Percentiles rank a stretch among this genome's conserved stretches.
phyloP scores from a whole-genome alignment of 2,888 invertebrate species.

The Athrips mouffetella region DNA sequence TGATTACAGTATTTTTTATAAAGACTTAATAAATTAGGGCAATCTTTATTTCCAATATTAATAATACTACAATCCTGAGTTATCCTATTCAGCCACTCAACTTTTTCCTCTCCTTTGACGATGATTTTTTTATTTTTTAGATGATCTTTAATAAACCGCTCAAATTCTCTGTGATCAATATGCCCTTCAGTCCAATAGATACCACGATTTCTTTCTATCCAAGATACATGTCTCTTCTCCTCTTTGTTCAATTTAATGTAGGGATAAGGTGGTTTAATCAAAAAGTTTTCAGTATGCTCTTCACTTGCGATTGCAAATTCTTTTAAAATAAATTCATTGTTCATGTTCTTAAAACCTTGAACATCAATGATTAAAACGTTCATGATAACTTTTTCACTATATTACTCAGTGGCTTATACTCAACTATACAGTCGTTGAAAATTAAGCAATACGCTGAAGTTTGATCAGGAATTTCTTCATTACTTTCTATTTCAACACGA shows the following conservation, averaged over 20 bases:
- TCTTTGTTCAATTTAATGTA: no score
- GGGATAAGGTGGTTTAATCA: no score
- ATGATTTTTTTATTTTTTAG: no score
- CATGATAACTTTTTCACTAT: slow-evolving; percentile 21
- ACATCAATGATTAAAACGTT: slow-evolving; percentile 10
- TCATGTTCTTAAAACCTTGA: slow-evolving; percentile 9
- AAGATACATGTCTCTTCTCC: no score
- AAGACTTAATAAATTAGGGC: background rate
- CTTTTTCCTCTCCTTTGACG: slow-evolving; percentile 10
- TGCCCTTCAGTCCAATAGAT: no score
- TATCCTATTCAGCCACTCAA: slow-evolving; percentile 1
- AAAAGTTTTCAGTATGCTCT: no score
- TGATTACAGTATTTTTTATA: background rate
- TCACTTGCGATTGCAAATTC: no score
- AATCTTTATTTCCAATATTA: background rate
- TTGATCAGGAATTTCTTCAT: slow-evolving; percentile 20
- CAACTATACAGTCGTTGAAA: slow-evolving; percentile 28
- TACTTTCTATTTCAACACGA: no score
- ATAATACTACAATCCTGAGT: background rate
- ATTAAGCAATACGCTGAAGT: slow-evolving; percentile 34
- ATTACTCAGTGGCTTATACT: slow-evolving; percentile 24
- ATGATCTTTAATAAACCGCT: no score
- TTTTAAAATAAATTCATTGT: background rate
- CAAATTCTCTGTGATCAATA: no score
- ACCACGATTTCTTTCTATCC: no score